Evolutionary conservation across 1,140 invertebrate species (phyloP).

Genomic region (Macrosteles quadrilineatus): DNA sequence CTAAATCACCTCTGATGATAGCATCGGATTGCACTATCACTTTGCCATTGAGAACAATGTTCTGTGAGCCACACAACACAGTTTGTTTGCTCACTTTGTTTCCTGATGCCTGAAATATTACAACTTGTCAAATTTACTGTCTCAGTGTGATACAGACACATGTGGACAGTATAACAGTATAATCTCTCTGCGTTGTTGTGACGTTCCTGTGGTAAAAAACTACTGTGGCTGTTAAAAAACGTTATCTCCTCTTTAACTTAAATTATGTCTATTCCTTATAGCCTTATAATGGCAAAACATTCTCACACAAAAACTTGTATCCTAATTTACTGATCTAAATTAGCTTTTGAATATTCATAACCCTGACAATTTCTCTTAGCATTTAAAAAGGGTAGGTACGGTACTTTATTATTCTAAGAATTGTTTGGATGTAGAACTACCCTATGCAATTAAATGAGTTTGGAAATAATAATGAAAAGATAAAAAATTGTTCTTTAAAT

Average conservation of each 20-base stretch:
- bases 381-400: not conserved
- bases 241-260: too few species aligned
- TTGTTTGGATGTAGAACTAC: too few species aligned
- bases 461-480: too few species aligned
- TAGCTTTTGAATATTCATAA: too few species aligned
- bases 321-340: too few species aligned
- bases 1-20: slow-evolving; percentile 95
- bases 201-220: too few species aligned
- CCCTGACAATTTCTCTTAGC: not conserved
- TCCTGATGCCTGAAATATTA: slow-evolving; percentile 75
- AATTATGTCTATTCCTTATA: not conserved
- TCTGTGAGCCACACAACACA: slow-evolving; percentile 96
- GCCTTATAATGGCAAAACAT: too few species aligned
- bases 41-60: slow-evolving; percentile 97
- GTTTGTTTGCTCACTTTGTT: slow-evolving; percentile 97
- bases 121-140: not conserved
- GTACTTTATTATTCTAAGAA: too few species aligned
- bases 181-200: too few species aligned
- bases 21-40: slow-evolving; percentile 97
- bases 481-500: not conserved
- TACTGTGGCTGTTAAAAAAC: too few species aligned
- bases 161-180: not conserved
- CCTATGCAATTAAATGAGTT: too few species aligned
- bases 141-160: not conserved
- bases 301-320: too few species aligned